phyloP scores from a whole-genome alignment of 2,113 vertebrate species.

The Rhea americana region DNA sequence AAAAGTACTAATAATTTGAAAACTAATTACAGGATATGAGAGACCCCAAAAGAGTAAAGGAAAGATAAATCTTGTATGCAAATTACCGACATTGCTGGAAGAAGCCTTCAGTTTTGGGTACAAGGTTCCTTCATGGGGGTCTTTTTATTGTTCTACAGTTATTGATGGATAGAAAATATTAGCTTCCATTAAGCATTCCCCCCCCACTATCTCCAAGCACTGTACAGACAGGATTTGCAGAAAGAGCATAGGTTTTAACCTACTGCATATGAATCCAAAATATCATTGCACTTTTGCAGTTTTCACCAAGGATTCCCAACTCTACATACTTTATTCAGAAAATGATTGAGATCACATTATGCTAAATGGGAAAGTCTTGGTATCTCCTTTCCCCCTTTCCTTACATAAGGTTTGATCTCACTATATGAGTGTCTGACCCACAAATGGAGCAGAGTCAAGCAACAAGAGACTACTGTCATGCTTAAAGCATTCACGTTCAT shows the following conservation, averaged over 20 bases:
- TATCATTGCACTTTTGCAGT: fast-evolving
- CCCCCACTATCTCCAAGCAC: background rate
- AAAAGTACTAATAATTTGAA: background rate
- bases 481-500: background rate
- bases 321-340: background rate
- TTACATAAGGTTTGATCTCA: background rate
- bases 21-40: background rate
- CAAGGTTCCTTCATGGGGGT: background rate
- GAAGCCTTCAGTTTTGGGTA: background rate
- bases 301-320: background rate
- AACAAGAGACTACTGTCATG: background rate
- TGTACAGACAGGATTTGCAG: background rate
- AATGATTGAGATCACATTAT: background rate
- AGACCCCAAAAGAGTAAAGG: background rate
- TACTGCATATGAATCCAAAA: background rate
- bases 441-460: background rate
- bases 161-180: background rate
- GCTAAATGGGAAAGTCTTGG: background rate
- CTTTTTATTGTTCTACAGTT: background rate
- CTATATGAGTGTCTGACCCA: background rate
- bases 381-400: background rate
- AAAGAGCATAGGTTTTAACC: background rate
- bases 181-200: background rate
- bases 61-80: too few relatives aligned
- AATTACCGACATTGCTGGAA: background rate